phyloP scores from a whole-genome alignment of 2,113 vertebrate species.

The Sakesphorus luctuosus region DNA sequence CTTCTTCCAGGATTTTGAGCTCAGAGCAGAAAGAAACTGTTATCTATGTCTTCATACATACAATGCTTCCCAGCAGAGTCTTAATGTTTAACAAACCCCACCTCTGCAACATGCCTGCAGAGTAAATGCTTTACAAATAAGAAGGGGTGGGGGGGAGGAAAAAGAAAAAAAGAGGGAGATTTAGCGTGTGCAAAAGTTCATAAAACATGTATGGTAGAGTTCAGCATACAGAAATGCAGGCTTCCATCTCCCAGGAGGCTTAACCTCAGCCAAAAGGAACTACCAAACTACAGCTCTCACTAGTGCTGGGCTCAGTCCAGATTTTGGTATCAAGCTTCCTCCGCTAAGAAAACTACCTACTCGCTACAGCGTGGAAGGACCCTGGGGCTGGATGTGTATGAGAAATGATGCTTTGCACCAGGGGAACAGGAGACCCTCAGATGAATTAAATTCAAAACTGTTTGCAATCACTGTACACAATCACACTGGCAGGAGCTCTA shows the following conservation, averaged over 20 bases:
- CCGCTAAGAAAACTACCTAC: background rate
- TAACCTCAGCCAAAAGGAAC: background rate
- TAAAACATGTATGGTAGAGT: accelerated
- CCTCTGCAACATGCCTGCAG: background rate
- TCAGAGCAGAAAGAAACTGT: background rate
- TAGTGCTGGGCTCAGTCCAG: accelerated
- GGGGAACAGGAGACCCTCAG: background rate
- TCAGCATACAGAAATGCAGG: background rate
- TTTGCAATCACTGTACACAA: background rate
- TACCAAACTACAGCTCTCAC: background rate
- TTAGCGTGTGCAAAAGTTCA: background rate
- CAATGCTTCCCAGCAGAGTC: background rate
- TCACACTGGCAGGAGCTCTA: background rate
- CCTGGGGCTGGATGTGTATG: background rate
- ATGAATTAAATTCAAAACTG: background rate
- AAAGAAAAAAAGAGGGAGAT: background rate
- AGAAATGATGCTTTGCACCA: background rate
- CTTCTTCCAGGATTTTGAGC: background rate
- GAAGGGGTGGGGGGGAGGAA: accelerated
- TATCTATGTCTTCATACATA: background rate
- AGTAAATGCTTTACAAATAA: background rate
- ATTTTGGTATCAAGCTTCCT: background rate
- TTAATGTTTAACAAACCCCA: background rate
- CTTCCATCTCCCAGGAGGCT: background rate
- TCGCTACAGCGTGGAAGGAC: background rate